Evolutionary conservation across 1,140 invertebrate genomes (phyloP).

Genomic region (Sipha flava): DNA sequence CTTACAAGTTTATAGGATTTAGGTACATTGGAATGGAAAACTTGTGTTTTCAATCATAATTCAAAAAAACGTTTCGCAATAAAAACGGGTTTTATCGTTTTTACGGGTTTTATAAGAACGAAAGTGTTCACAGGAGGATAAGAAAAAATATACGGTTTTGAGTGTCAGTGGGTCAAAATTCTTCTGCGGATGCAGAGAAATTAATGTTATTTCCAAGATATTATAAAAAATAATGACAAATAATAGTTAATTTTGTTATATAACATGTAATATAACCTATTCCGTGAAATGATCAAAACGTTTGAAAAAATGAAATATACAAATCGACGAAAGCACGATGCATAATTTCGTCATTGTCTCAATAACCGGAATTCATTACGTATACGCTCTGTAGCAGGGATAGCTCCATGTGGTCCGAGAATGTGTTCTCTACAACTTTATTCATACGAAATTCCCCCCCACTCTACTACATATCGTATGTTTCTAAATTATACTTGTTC

Average conservation of each 20-base stretch:
- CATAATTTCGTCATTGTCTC: neutral
- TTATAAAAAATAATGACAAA: neutral
- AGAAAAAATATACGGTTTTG: neutral
- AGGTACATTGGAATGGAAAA: too few relatives aligned
- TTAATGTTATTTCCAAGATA: neutral
- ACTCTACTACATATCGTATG: too few relatives aligned
- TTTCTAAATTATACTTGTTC: too few relatives aligned
- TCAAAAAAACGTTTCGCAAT: neutral
- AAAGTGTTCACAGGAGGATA: neutral
- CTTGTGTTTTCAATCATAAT: neutral
- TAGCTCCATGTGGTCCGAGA: too few relatives aligned
- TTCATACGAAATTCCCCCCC: too few relatives aligned
- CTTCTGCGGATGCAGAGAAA: neutral
- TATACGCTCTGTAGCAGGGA: too few relatives aligned
- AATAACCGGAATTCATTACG: neutral
- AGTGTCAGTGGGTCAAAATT: conserved; percentile 19
- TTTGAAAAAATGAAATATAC: neutral
- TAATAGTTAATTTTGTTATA: neutral
- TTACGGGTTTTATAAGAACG: too few relatives aligned
- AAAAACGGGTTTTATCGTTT: neutral
- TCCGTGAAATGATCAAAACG: neutral
- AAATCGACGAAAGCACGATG: neutral
- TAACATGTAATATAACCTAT: neutral
- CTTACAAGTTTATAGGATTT: neutral
- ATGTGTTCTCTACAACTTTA: too few relatives aligned